Evolutionary conservation across 1,140 invertebrate genomes (phyloP).

Genomic region (Lasioglossum albipes): DNA sequence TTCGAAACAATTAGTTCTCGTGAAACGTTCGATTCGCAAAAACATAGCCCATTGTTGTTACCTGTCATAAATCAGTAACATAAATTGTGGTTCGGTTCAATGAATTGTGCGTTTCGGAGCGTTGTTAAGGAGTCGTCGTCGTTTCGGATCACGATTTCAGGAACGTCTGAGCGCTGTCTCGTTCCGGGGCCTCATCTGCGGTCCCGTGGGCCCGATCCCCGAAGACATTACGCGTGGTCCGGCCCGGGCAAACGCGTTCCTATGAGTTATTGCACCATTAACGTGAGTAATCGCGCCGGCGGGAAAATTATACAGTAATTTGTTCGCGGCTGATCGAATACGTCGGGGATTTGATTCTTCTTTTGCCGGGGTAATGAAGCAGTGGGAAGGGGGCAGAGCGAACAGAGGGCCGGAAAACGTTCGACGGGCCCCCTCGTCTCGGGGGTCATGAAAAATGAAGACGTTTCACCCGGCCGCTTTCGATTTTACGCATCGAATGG

Average conservation of each 20-base stretch:
- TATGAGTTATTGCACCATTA: constrained; percentile 51
- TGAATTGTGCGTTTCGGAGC: too few species aligned
- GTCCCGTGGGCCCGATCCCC: constrained; percentile 17
- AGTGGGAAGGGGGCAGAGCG: not conserved
- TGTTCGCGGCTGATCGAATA: constrained; percentile 49
- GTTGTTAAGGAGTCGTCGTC: not conserved
- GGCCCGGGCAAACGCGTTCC: constrained; percentile 38
- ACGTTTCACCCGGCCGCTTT: constrained; percentile 47
- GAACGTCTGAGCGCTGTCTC: constrained; percentile 6
- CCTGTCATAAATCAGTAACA: too few species aligned
- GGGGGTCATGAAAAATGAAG: constrained; percentile 45
- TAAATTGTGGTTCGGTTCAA: too few species aligned
- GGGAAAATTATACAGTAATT: constrained; percentile 53
- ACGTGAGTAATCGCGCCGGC: constrained; percentile 45
- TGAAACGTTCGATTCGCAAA: too few species aligned
- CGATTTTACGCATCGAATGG: constrained; percentile 41
- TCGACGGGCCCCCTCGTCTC: constrained; percentile 9
- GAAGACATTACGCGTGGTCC: constrained; percentile 35
- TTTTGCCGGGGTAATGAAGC: constrained; percentile 41
- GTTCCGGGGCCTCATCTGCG: not conserved
- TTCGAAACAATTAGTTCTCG: too few species aligned
- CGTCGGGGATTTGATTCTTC: constrained; percentile 43
- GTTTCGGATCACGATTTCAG: not conserved
- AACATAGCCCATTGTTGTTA: too few species aligned
- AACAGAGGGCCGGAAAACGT: constrained; percentile 2